Evolutionary conservation across 2,113 vertebrate species (phyloP), one percentile per base, ranked within the genome.

Genomic region (Athene noctua): DNA sequence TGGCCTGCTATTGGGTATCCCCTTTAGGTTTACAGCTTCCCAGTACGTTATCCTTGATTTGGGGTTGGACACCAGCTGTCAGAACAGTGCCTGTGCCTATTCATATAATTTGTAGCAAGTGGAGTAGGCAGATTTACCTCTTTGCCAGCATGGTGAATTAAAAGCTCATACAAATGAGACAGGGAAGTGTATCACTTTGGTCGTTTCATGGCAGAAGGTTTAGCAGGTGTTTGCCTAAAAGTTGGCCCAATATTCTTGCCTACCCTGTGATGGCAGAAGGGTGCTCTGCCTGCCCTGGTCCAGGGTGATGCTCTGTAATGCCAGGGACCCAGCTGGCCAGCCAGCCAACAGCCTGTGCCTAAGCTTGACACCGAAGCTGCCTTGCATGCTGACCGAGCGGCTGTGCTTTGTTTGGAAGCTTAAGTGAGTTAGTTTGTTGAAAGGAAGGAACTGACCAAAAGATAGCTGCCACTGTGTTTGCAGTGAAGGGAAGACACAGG

Each of bases 321-420:
- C 49, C 10, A 4, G 25, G 40, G 52, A 38, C 22, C 5, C 0
- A 0, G 19, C 38, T 51, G 40, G 25, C 54, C 32, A 42, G 61
- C 29, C 47, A 46, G 57, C n/a, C 2, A 6, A 36, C 47, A 62
- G 25, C 27, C n/a, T 65, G 34, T 23, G 80, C 38, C 44, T 61
- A 29, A 57, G 22, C 49, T 68, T 44, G 26, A 20, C 23, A 34
- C 30, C 2, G 5, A 38, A 86, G 13, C 57, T 26, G 25, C 4
- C 0, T 36, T 26, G 46, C 19, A 34, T 55, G 6, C 58, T 38
- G 14, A 40, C 49, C 3, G 2, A 26, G 46, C 1, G 0, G 38
- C 47, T 58, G 46, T 32, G 68, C 78, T 80, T 86, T 54, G 0
- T 79, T 57, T 62, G 17, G 15, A 6, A 2, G 3, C 20, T 66